Conservation (phyloP, 2,888 invertebrate genomes). For the Morpho deidamia region DNA sequence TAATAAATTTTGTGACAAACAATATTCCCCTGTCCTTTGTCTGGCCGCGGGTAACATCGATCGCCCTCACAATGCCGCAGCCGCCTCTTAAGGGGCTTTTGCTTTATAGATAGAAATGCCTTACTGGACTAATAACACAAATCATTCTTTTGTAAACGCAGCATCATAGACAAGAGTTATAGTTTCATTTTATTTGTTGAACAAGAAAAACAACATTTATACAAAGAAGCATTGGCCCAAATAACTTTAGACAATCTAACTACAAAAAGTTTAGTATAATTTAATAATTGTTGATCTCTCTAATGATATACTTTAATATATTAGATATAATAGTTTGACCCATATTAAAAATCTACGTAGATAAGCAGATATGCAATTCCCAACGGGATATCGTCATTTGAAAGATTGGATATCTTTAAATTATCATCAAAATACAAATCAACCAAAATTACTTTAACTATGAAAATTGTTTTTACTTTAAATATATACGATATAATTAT, state of each 20-base stretch:
- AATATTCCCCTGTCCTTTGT: slow-evolving; percentile 71
- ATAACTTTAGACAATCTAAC: too few relatives aligned
- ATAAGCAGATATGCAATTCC: slow-evolving; percentile 36
- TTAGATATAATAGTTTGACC: too few relatives aligned
- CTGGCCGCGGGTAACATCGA: slow-evolving; percentile 48
- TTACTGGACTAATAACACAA: slow-evolving; percentile 4
- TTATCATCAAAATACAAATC: too few relatives aligned
- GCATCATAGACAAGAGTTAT: neutral
- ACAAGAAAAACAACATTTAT: too few relatives aligned
- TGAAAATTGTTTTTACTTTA: too few relatives aligned
- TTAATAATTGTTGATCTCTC: slow-evolving; percentile 27
- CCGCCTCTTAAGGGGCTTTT: slow-evolving; percentile 20
- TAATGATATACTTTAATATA: slow-evolving; percentile 47
- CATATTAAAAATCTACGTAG: too few relatives aligned
- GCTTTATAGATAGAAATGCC: slow-evolving; percentile 11
- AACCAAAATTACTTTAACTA: too few relatives aligned
- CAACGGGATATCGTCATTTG: slow-evolving; percentile 8
- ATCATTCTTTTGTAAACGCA: slow-evolving; percentile 3
- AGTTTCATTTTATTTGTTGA: too few relatives aligned
- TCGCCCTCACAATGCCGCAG: slow-evolving; percentile 51
- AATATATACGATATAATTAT: too few relatives aligned
- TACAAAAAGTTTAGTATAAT: too few relatives aligned
- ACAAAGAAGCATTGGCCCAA: too few relatives aligned
- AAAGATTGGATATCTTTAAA: too few relatives aligned
- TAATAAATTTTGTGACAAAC: slow-evolving; percentile 76